These are phyloP conservation scores for Alethe diademata DNA, from an alignment of 2,113 vertebrate species.

Conservation along the genomic window DNA sequence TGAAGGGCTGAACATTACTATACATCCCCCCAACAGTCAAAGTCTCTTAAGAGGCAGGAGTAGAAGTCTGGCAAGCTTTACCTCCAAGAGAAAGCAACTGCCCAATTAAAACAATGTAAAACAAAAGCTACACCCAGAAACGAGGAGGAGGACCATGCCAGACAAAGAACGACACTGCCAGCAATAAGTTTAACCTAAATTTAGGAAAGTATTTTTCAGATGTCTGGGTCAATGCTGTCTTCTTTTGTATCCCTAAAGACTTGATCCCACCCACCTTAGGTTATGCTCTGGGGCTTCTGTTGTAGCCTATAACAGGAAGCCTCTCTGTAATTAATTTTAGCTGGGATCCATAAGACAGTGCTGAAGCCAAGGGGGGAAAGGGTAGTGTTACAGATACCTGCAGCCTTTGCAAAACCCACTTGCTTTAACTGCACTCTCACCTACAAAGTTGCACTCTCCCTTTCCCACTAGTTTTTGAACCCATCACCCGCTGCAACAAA, in stretches of 20 bases:
- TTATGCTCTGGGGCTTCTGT: background rate
- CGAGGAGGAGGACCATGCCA: accelerated
- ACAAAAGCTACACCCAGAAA: background rate
- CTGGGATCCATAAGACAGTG: background rate
- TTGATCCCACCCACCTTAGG: background rate
- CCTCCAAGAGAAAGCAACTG: background rate
- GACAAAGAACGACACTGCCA: background rate
- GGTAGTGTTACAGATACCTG: accelerated
- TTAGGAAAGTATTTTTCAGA: background rate
- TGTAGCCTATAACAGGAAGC: background rate
- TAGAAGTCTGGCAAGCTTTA: background rate
- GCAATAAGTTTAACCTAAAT: background rate
- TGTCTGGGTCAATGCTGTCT: background rate
- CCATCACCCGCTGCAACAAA: background rate
- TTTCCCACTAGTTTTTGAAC: background rate
- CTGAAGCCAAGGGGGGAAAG: background rate
- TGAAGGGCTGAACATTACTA: background rate
- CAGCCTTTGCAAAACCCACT: background rate
- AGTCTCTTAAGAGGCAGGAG: background rate
- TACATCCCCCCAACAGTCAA: background rate
- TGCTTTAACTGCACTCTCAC: background rate
- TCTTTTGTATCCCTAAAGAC: background rate
- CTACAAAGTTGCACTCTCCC: background rate
- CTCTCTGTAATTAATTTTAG: background rate
- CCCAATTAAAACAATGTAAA: accelerated